Evolutionary conservation across 2,888 invertebrate species (phyloP), one percentile per base, ranked within the genome.

Genomic region (Dendrolimus houi): DNA sequence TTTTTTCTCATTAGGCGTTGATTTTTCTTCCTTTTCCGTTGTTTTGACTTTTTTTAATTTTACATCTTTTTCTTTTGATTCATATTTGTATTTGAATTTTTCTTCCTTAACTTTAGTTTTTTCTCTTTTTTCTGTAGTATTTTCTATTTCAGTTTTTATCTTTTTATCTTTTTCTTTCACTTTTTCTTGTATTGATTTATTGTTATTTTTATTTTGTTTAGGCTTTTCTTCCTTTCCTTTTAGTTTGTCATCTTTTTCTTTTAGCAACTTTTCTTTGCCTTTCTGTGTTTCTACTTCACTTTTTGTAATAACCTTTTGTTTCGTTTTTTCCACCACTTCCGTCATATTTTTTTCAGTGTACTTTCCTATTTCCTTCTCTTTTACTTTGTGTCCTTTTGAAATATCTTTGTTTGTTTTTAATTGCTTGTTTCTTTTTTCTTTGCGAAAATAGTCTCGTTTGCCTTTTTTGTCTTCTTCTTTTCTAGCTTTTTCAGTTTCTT

Each of bases 251-350:
- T 62, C 54, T 56, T 64, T 57, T 55, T 55, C 57, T 52, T 63
- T 61, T 57, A 41, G 17, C 29, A 29, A 29, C 55, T 60, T 41
- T 57, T 55, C 52, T 55, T 59, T 56, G 58, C 41, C 41, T 54
- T 41, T 52, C 13, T 52, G 60, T 54, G 58, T 53, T 54, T 52
- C 55, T 58, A 63, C 60, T 52, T 63, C 53, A 55, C 14, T 54
- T 57, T 57, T 54, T 53, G 29, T 58, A 29, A 61, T 61, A 53
- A 62, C 58, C 60, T 67, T 62, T 61, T 70, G 61, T 52, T 52
- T 52, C 55, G 59, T 62, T 56, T 54, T 57, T 63, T 61, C 57
- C 61, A 29, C 29, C 29, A 3, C 6, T 29, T 17, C 55, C 52
- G 52, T 54, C 55, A 17, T 55, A 12, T 58, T 56, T 47, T 55